A percentile compares a stretch with the other conserved stretches of the same genome.
These are phyloP conservation scores for Formica aserva DNA, from an alignment of 2,888 invertebrate species.

Conservation along the genomic window DNA sequence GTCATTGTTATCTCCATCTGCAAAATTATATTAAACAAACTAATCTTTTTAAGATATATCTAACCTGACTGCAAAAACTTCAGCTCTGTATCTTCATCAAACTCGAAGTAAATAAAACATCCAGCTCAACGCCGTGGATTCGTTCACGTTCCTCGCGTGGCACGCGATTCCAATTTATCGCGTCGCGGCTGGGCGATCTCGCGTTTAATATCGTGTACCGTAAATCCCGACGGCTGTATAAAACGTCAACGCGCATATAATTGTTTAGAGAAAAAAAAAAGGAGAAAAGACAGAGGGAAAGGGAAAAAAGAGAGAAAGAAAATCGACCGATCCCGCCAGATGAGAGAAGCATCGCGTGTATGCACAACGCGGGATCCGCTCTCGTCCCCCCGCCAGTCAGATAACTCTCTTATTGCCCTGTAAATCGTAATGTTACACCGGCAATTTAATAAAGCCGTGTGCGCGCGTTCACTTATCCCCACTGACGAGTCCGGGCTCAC, in stretches of 20 bases:
- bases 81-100: not conserved
- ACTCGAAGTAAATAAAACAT: not conserved
- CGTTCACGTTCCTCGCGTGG: constrained; percentile 21
- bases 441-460: constrained; percentile 80
- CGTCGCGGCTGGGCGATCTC: constrained; percentile 61
- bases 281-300: not conserved
- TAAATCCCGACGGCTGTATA: constrained; percentile 32
- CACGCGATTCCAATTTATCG: constrained; percentile 50
- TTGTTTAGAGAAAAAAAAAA: constrained; percentile 8
- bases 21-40: not conserved
- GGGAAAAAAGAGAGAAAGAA: not conserved
- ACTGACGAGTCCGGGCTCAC: constrained; percentile 77
- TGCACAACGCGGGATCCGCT: constrained; percentile 47
- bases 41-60: not conserved
- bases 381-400: constrained; percentile 60
- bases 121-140: not conserved
- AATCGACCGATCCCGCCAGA: not conserved
- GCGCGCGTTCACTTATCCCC: constrained; percentile 78
- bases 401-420: constrained; percentile 80
- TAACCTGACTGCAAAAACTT: not conserved
- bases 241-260: constrained; percentile 28
- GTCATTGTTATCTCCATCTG: not conserved
- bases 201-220: constrained; percentile 70
- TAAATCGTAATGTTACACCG: constrained; percentile 80
- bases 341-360: constrained; percentile 52